Evolutionary conservation across 2,888 invertebrate genomes (phyloP).

Genomic region (Aricia artaxerxes): DNA sequence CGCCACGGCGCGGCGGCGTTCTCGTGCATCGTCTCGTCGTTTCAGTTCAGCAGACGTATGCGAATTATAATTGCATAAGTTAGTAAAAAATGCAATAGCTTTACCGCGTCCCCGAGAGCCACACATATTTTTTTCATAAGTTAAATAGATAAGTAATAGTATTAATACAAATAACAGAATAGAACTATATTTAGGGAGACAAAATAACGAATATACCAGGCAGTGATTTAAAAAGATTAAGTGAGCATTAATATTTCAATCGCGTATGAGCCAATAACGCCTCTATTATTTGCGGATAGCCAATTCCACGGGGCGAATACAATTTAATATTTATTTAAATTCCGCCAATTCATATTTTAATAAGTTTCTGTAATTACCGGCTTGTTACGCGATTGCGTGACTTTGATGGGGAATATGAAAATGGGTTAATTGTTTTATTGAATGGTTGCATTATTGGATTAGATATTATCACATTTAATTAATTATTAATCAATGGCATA

Average conservation of each 20-base stretch:
- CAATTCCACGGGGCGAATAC: constrained; percentile 34
- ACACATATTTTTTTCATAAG: too few species aligned
- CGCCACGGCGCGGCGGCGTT: too few species aligned
- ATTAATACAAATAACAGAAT: too few species aligned
- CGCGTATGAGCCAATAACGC: constrained; percentile 32
- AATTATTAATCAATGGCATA: too few species aligned
- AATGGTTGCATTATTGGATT: neutral
- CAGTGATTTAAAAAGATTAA: constrained; percentile 29
- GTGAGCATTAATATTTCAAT: constrained; percentile 32
- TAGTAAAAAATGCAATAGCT: too few species aligned
- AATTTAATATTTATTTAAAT: constrained; percentile 36
- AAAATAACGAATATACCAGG: neutral
- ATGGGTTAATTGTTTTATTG: neutral
- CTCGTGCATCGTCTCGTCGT: too few species aligned
- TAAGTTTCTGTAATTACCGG: constrained; percentile 32
- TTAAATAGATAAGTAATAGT: too few species aligned
- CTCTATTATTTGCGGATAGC: constrained; percentile 34
- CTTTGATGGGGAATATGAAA: constrained; percentile 26
- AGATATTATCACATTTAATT: neutral
- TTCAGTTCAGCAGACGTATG: too few species aligned
- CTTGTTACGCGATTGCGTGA: constrained; percentile 21
- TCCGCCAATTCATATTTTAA: constrained; percentile 32
- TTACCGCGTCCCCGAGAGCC: too few species aligned
- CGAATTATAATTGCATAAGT: too few species aligned
- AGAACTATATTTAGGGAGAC: too few species aligned